Evolutionary conservation across 2,888 invertebrate species (phyloP), one percentile per base, ranked within the genome.

Genomic region (Eudasyphora cyanicolor): DNA sequence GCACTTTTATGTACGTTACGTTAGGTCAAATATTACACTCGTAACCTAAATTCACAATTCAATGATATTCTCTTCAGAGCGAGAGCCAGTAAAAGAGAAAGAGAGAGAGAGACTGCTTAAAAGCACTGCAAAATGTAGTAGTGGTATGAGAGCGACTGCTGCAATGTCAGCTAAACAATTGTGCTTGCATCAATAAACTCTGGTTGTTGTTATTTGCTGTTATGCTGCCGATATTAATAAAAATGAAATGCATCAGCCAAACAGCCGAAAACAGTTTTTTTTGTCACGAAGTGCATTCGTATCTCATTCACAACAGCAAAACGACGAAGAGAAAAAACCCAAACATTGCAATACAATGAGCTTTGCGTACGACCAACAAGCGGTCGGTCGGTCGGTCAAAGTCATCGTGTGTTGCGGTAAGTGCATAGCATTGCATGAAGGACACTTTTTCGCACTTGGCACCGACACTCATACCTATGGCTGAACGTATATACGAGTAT

Each of bases 1-100:
- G 84, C 84, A 84, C 81, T 84, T n/a, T n/a, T n/a, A n/a, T n/a
- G n/a, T 84, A 76, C 78, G 81, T 84, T 84, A 76, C 81, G 84
- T 84, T 79, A 84, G 84, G 84, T 84, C 84, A 84, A 84, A 84
- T 84, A 81, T 81, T 81, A 81, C 81, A 84, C 84, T 84, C 84
- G 81, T 84, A 84, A 84, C 84, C 84, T 84, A 84, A 84, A 84
- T 84, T 79, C 81, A 71, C 76, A 67, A 67, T 42, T 67, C 24
- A 67, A 38, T 67, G 67, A n/a, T 42, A 42, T 42, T 42, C 6
- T 67, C 35, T 57, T 57, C 74, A 32, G 27, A 74, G n/a, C 64
- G 49, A 67, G 14, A 27, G n/a, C 24, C 29, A 17, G 12, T 49
- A 24, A 54, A 19, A 54, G n/a, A 29, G 3, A 38, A 7, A 57